Conservation (phyloP, 2,888 invertebrate species). For the Tubulanus polymorphus region DNA sequence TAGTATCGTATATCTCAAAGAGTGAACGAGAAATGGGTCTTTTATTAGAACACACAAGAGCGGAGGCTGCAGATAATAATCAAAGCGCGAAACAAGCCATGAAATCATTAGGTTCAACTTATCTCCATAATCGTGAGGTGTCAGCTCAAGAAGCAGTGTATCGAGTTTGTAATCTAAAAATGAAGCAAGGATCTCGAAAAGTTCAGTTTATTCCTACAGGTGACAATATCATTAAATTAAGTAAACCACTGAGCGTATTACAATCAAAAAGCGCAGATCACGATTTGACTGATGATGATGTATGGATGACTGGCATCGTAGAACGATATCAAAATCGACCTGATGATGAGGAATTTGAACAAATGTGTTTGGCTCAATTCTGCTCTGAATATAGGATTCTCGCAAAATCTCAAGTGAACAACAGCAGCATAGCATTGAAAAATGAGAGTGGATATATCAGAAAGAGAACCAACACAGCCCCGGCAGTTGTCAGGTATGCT, state of each 20-base stretch:
- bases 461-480: neutral
- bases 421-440: neutral
- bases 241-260: slow-evolving; percentile 8
- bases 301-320: neutral
- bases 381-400: neutral
- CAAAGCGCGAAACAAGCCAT: slow-evolving; percentile 10
- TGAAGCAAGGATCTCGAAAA: slow-evolving; percentile 12
- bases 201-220: slow-evolving; percentile 15
- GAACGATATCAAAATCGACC: neutral
- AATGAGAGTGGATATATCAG: neutral
- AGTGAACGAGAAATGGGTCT: slow-evolving; percentile 17
- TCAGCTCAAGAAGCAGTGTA: slow-evolving; percentile 17
- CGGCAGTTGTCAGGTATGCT: neutral
- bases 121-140: slow-evolving; percentile 15
- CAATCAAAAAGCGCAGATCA: too few relatives aligned
- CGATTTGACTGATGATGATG: too few relatives aligned
- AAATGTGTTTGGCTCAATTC: neutral
- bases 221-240: slow-evolving; percentile 13
- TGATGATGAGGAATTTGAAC: neutral
- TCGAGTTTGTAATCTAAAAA: slow-evolving; percentile 12
- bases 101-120: slow-evolving; percentile 13
- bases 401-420: neutral
- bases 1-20: slow-evolving; percentile 26
- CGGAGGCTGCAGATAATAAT: slow-evolving; percentile 17
- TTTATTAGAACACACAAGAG: slow-evolving; percentile 11